Base-by-base conservation (phyloP, 2,113 vertebrate species). In the Bathybates hornii region DNA sequence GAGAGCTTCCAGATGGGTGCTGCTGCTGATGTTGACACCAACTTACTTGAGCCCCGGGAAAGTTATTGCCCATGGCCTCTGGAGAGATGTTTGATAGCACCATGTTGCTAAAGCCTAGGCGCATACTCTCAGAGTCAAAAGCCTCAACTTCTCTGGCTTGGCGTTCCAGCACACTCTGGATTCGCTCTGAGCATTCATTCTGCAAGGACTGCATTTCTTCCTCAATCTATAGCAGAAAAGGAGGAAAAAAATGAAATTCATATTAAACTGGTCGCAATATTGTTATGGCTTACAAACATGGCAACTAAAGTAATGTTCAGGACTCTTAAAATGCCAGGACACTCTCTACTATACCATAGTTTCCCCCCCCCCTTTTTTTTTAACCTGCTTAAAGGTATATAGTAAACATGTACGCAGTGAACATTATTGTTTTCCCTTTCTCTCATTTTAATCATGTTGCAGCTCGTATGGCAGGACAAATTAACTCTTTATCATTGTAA, bases 71-170 rank as follows among this genome's bases (percentile, higher is more conserved):
- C 93, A 99, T 97, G 86, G 96, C 97, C 92, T 99, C 99, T 73
- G 99, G 97, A 92, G 98, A 98, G 94, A 99, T 96, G 96, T 98
- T 98, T 91, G 99, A 97, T 93, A 99, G 98, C 94, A 98, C 97
- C 98, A 99, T 99, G 92, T 99, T 99, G 97, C 98, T 98, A 96
- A 99, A 99, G 91, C 99, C 99, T 93, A 99, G 97, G 86, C 99
- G 98, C 98, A 99, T 98, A 95, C 99, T 99, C 96, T 99, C 99
- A 4, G 98, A 99, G 96, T 99, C 99, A 92, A 99, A 99, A 87
- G 98, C 98, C 97, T 99, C 99, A 3, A 99, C 97, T 95, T 99
- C 98, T 91, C 98, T 96, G 85, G 99, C 99, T 96, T 99, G 99
- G 17, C 98, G 98, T 94, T 99, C 99, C 86, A 99, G 96, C 84